Percentiles rank a stretch among this genome's conserved stretches.
Evolutionary conservation across 2,797 vertebrate genomes (phyloP).

Genomic region (Glyptemys insculpta): DNA sequence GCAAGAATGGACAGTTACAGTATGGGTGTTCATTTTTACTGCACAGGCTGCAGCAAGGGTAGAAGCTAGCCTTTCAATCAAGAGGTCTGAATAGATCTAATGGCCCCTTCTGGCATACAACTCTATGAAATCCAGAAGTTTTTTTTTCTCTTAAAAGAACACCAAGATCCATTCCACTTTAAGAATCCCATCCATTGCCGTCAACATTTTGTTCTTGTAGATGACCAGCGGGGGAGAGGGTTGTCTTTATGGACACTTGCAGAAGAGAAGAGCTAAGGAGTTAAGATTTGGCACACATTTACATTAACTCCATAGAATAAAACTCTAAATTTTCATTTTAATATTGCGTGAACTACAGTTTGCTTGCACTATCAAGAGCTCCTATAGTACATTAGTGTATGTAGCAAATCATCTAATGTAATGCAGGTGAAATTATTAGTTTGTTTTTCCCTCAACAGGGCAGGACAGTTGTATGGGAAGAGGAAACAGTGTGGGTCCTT

Average conservation of each 20-base stretch:
- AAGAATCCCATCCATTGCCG: background rate
- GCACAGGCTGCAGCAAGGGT: background rate
- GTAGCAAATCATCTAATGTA: background rate
- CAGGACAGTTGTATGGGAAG: background rate
- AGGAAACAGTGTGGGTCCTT: background rate
- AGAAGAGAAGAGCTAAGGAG: background rate
- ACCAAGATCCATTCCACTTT: background rate
- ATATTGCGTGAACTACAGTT: background rate
- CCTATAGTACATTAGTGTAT: background rate
- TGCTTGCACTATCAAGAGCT: slow-evolving; percentile 12
- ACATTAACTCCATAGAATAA: slow-evolving; percentile 6
- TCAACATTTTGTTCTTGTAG: background rate
- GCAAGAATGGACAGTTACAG: background rate
- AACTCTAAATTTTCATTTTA: slow-evolving; percentile 47
- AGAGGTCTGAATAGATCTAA: background rate
- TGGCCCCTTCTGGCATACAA: background rate
- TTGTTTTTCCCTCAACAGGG: slow-evolving; percentile 1
- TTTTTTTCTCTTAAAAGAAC: background rate
- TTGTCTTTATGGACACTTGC: background rate
- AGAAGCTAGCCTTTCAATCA: background rate
- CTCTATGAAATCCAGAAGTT: background rate
- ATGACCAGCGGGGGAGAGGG: background rate
- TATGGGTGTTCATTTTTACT: background rate
- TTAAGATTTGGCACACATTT: background rate
- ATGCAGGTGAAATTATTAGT: background rate